Percentiles rank a stretch among this genome's conserved stretches.
These are phyloP conservation scores for Synanceia verrucosa DNA, from an alignment of 2,797 vertebrate species.

Conservation along the genomic window DNA sequence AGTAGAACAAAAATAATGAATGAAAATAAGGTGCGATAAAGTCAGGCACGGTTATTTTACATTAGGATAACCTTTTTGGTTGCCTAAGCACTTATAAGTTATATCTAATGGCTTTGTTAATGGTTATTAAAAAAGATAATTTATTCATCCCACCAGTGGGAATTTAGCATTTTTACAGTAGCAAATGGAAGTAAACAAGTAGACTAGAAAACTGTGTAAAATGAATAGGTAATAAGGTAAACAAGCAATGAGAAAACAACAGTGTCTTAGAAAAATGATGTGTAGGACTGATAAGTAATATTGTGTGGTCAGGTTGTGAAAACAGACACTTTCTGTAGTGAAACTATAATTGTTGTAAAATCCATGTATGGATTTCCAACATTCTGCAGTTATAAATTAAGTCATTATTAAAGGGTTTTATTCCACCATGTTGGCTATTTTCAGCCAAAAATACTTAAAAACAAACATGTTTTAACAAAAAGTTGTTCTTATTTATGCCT, in stretches of 20 bases:
- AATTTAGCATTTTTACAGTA: too few relatives aligned
- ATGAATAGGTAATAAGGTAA: too few relatives aligned
- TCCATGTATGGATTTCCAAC: not conserved
- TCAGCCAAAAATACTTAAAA: not conserved
- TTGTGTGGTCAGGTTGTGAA: not conserved
- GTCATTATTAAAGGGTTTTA: not conserved
- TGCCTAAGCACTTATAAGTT: not conserved
- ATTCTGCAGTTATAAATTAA: not conserved
- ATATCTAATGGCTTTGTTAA: not conserved
- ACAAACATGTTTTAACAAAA: not conserved
- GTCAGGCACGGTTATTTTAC: not conserved
- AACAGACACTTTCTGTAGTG: not conserved
- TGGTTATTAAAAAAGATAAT: not conserved
- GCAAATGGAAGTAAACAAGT: too few relatives aligned
- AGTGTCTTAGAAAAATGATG: too few relatives aligned
- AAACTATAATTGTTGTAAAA: not conserved
- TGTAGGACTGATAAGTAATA: too few relatives aligned
- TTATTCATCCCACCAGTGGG: too few relatives aligned
- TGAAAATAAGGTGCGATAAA: not conserved
- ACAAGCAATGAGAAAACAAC: too few relatives aligned
- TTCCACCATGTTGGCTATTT: not conserved
- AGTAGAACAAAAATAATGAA: not conserved
- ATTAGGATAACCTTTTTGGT: not conserved
- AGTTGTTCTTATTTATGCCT: not conserved
- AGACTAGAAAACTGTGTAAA: too few relatives aligned